Percentiles rank a stretch among this genome's conserved stretches.
These are phyloP conservation scores for Helarctos malayanus DNA, from an alignment of 2,797 vertebrate species.

Conservation along the genomic window DNA sequence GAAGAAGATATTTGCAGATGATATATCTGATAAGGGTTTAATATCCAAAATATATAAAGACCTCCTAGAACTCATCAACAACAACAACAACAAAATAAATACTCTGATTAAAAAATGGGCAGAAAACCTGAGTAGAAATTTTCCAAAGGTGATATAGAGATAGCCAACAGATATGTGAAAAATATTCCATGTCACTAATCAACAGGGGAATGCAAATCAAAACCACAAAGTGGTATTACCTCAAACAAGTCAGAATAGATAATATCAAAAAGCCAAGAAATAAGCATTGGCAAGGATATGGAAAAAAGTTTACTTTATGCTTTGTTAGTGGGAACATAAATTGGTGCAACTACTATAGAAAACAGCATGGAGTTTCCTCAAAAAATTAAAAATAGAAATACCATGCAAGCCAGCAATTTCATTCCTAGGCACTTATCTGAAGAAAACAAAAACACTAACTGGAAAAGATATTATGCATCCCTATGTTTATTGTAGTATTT, in stretches of 20 bases:
- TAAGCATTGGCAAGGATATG: neutral
- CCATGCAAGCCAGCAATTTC: neutral
- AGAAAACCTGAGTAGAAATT: neutral
- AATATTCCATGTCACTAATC: neutral
- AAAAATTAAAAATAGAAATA: neutral
- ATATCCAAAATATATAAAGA: neutral
- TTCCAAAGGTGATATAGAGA: neutral
- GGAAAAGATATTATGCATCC: neutral
- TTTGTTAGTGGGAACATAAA: neutral
- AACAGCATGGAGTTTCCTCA: neutral
- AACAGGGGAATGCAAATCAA: neutral
- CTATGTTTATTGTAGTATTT: neutral
- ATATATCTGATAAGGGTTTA: neutral
- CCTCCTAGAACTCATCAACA: neutral
- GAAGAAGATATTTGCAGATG: neutral
- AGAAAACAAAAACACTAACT: neutral
- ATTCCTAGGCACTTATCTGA: neutral
- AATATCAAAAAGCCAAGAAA: neutral
- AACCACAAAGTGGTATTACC: neutral
- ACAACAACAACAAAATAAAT: neutral
- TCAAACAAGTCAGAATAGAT: neutral
- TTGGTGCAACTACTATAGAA: neutral
- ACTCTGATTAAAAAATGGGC: neutral
- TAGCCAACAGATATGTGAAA: neutral
- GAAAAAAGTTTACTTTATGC: neutral